These are phyloP conservation scores for Aurelia aurita DNA, from an alignment of 30 jellyfish, hydroid and myxozoan genomes.

Conservation along the genomic window DNA sequence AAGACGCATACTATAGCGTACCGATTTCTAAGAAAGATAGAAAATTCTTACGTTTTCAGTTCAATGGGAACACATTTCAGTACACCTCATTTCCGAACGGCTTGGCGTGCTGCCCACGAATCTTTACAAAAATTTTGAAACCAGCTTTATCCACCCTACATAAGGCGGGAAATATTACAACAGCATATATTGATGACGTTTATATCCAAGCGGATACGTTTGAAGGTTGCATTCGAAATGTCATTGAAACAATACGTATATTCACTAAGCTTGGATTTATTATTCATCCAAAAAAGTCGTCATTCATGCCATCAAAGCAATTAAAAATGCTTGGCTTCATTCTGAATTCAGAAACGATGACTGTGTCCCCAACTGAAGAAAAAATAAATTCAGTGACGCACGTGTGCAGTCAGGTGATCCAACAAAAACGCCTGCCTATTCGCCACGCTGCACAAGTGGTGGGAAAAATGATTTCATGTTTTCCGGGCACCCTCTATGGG, in stretches of 20 bases:
- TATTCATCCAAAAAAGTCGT: neutral
- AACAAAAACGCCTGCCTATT: too few species aligned
- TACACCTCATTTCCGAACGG: constrained; percentile 18
- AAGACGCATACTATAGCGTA: neutral
- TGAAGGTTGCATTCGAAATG: neutral
- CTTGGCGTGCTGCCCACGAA: constrained; percentile 10
- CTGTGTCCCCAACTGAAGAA: neutral
- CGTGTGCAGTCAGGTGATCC: too few species aligned
- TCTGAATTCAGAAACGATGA: neutral
- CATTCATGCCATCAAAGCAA: neutral
- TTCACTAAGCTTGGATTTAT: constrained; percentile 18
- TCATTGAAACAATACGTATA: neutral
- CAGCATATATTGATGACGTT: constrained; percentile 25
- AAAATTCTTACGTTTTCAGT: neutral
- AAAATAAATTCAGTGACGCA: too few species aligned
- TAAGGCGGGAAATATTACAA: neutral
- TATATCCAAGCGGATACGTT: neutral
- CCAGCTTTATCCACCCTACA: constrained; percentile 1
- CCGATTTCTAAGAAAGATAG: neutral
- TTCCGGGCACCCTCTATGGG: too few species aligned
- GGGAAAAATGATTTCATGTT: too few species aligned
- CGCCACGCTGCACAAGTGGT: too few species aligned
- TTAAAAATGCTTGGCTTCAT: neutral
- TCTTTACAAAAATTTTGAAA: constrained; percentile 11
- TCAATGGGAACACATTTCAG: too few species aligned